These are phyloP conservation scores for Caradrina kadenii DNA, from an alignment of 2,888 invertebrate species.

Conservation along the genomic window DNA sequence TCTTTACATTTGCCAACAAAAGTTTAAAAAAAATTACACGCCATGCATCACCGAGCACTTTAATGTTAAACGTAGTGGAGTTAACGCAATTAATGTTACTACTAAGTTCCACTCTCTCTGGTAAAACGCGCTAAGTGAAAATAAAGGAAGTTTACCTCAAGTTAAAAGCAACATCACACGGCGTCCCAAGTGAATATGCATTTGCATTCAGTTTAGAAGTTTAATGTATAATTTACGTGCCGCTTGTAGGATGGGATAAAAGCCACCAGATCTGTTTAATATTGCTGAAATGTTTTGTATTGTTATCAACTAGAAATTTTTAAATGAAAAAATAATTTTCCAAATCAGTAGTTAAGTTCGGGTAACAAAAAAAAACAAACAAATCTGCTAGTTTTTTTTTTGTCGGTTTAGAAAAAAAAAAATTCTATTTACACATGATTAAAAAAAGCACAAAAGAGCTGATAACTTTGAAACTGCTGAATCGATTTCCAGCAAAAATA, in stretches of 20 bases:
- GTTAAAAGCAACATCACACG: constrained; percentile 55
- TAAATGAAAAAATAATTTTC: no score
- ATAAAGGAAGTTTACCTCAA: constrained; percentile 45
- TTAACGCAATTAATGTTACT: constrained; percentile 52
- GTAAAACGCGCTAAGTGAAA: constrained; percentile 52
- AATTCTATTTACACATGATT: no score
- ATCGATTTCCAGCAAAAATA: no score
- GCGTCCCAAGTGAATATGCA: constrained; percentile 38
- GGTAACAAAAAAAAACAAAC: no score
- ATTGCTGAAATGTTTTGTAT: background rate
- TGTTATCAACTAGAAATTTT: no score
- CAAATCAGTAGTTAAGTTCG: no score
- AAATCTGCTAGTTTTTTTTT: no score
- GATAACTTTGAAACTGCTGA: no score
- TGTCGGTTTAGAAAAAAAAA: no score
- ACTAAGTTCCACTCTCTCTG: constrained; percentile 27
- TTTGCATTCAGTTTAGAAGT: constrained; percentile 39
- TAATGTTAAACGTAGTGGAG: constrained; percentile 19
- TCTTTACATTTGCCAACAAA: background rate
- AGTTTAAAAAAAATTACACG: background rate
- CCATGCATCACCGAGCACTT: constrained; percentile 34
- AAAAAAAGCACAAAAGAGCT: no score
- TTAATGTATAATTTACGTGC: constrained; percentile 33
- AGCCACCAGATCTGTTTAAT: background rate
- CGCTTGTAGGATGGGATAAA: background rate